Base-by-base conservation (phyloP, 2,888 invertebrate species). In the Leptogaster cylindrica region DNA sequence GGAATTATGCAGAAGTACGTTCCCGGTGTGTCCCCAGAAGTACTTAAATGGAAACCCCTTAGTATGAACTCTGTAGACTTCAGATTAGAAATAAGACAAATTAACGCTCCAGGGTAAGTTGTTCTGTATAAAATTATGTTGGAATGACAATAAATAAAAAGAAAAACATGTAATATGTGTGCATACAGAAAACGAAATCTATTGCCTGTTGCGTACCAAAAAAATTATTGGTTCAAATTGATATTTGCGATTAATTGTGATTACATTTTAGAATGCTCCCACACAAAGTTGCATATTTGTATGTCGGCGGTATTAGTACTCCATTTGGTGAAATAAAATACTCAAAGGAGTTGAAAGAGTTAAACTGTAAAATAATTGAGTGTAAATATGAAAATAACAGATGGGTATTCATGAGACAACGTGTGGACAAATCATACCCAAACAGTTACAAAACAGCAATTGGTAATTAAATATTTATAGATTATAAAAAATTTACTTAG, bases 1-100 rank as follows among this genome's bases (percentile, higher is more conserved):
- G 25, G 52, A 69, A 65, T 71, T 67, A 81, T 84, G 66, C 79
- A 93, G 89, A 88, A 90, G 0, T 99, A 99, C 77, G 83, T 84
- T 10, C 83, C 92, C 5, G 99, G 99, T 0, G 84, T 88, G 4
- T 95, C 93, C 75, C 83, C 85, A 31, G 87, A 89, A 46, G 93
- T 97, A 1, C 83, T 99, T 12, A 99, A 99, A 81, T 99, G 99
- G 99, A 99, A 99, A 78, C 98, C 99, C 0, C 84, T 89, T 2
- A 86, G 90, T 68, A 86, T 95, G 82, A 99, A 99, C 83, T 97
- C 97, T 3, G 91, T 99, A 0, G 99, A 99, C 82, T 99, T 99
- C 79, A 88, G 87, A 75, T 82, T 99, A 68, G 90, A 91, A 81
- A 91, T 99, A 65, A 85, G 86, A 1, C 87, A 83, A 2, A 89